Evolutionary conservation across 1,140 invertebrate species (phyloP).

Genomic region (Sminthurinus signatus): DNA sequence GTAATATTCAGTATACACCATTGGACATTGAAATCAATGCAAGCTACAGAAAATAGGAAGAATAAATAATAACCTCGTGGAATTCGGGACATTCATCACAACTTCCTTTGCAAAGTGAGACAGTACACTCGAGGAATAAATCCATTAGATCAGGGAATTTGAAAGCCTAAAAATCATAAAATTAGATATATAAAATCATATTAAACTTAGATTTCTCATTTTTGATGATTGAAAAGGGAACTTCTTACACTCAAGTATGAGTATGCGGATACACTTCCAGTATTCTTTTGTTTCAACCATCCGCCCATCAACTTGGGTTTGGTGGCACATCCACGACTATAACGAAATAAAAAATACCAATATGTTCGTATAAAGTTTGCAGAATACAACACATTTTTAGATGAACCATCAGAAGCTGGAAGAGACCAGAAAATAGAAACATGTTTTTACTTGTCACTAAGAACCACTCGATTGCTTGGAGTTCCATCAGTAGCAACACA

Average conservation of each 20-base stretch:
- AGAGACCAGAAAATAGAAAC: too few species aligned
- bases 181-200: neutral
- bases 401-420: too few species aligned
- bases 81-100: slow-evolving; percentile 60
- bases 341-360: too few species aligned
- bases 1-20: too few species aligned
- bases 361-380: too few species aligned
- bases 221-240: neutral
- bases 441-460: slow-evolving; percentile 57
- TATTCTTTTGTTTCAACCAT: slow-evolving; percentile 70
- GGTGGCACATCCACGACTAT: slow-evolving; percentile 61
- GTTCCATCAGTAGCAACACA: slow-evolving; percentile 65
- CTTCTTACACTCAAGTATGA: slow-evolving; percentile 57
- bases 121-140: slow-evolving; percentile 72
- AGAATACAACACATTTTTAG: too few species aligned
- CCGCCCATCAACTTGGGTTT: slow-evolving; percentile 75
- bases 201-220: too few species aligned
- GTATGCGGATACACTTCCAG: slow-evolving; percentile 67
- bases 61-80: neutral
- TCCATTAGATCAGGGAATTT: slow-evolving; percentile 85
- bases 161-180: slow-evolving; percentile 55
- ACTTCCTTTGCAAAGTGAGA: slow-evolving; percentile 73
- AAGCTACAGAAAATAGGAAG: too few species aligned
- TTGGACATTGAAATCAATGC: too few species aligned
- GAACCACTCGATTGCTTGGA: slow-evolving; percentile 56